These are phyloP conservation scores for Bubo blakistoni DNA, from an alignment of 2,113 vertebrate genomes.

Conservation along the genomic window DNA sequence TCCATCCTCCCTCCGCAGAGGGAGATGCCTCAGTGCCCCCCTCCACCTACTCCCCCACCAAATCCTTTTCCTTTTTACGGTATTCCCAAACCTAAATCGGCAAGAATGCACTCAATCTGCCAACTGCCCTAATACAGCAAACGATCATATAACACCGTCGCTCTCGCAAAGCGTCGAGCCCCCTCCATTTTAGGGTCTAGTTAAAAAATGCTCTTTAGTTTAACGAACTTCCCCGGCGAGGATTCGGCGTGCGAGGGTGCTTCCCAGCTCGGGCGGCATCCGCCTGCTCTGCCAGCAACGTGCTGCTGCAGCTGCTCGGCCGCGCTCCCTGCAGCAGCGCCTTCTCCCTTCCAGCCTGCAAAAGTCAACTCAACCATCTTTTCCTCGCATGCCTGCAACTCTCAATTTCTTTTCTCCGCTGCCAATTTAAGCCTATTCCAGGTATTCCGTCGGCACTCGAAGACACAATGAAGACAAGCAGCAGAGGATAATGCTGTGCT, in stretches of 20 bases:
- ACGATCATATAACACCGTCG: rapidly evolving
- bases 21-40: not conserved
- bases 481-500: not conserved
- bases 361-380: not conserved
- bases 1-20: not conserved
- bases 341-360: not conserved
- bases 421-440: not conserved
- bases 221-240: not conserved
- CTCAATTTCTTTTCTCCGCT: rapidly evolving
- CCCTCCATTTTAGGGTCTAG: not conserved
- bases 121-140: not conserved
- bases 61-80: not conserved
- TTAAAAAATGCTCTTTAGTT: not conserved
- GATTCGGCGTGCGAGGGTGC: not conserved
- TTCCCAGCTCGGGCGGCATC: not conserved
- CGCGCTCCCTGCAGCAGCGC: not conserved
- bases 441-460: not conserved
- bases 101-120: rapidly evolving
- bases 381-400: not conserved
- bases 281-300: not conserved
- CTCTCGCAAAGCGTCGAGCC: not conserved
- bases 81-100: not conserved
- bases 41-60: not conserved
- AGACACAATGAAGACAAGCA: not conserved
- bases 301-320: not conserved